phyloP scores from a whole-genome alignment of 2,113 vertebrate genomes.

The Solenodon paradoxus region DNA sequence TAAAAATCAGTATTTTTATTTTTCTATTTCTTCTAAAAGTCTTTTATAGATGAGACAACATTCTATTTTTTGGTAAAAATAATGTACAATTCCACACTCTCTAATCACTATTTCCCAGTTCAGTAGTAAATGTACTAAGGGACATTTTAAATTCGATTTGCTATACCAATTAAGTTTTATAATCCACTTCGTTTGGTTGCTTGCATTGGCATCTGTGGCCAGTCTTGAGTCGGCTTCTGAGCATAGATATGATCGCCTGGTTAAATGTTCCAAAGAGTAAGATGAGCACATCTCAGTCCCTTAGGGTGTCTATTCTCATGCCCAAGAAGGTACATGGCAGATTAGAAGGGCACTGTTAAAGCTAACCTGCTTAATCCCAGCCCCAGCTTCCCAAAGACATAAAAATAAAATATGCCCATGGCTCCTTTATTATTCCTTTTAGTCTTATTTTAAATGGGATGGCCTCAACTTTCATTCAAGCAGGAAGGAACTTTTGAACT shows the following conservation, averaged over 20 bases:
- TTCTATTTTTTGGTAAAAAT: conserved; percentile 53
- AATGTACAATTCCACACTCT: conserved; percentile 52
- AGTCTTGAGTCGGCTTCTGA: conserved; percentile 46
- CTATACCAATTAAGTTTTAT: conserved; percentile 70
- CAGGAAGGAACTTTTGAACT: conserved; percentile 70
- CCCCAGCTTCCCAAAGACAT: conserved; percentile 63
- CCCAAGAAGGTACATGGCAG: conserved; percentile 68
- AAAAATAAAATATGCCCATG: conserved; percentile 68
- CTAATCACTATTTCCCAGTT: conserved; percentile 58
- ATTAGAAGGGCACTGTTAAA: conserved; percentile 58
- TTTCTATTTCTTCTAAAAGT: conserved; percentile 8
- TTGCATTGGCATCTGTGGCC: conserved; percentile 53
- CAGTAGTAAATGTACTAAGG: conserved; percentile 51
- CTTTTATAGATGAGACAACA: conserved; percentile 27
- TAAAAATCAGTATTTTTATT: conserved; percentile 7
- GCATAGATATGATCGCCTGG: conserved; percentile 47
- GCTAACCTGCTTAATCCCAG: conserved; percentile 71
- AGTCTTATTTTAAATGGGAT: conserved; percentile 70
- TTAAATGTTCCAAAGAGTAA: conserved; percentile 64
- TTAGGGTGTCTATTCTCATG: conserved; percentile 62
- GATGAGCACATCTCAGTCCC: conserved; percentile 21
- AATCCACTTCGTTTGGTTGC: conserved; percentile 71
- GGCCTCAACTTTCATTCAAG: conserved; percentile 67
- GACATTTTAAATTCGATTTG: conserved; percentile 59
- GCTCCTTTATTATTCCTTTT: conserved; percentile 65